Base-by-base conservation (phyloP, 2,888 invertebrate genomes). In the Slavum lentiscoides region DNA sequence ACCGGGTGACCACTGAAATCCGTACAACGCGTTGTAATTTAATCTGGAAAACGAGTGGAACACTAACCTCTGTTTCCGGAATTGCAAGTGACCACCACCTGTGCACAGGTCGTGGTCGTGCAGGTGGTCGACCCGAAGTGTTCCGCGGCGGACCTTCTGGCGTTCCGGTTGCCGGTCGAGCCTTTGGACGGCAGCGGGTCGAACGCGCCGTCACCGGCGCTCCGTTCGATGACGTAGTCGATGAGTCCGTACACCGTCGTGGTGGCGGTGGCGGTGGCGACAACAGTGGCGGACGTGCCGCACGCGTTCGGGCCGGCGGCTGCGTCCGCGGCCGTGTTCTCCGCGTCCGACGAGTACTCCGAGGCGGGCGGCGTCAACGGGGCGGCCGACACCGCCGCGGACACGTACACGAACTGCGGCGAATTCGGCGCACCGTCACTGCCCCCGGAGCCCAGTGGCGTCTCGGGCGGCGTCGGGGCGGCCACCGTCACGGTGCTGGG, bases 281-380 rank as follows among this genome's bases (percentile, higher is more conserved):
- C 81, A 64, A 55, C 83, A 74, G 82, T 82, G 72, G 8, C 49
- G 19, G 7, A 9, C 6, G 19, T 13, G 9, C 21, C 37, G 21
- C 2, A 74, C 58, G 80, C 83, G 64, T 82, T 83, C 82, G 87
- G 76, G 64, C 86, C 86, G 83, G 88, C 88, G 0, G 89, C n/a
- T n/a, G n/a, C 76, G 62, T 86, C 86, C 83, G 88, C 88, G 0
- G 89, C 89, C 84, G 88, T 88, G 87, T 91, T 91, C 85, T 92
- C 92, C 68, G 91, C 90, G 84, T 92, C 92, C 81, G 92, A 92
- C 83, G 91, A 92, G 85, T 91, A 92, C 85, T 92, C 92, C 55
- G 90, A 93, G 84, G 89, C 92, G 82, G 90, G 93, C 84, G 91
- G 94, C 85, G 93, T 88, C 11, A 82, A 37, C 2, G 82, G 82